Conservation (phyloP, 2,113 vertebrate species). For the Bubalus kerabau region DNA sequence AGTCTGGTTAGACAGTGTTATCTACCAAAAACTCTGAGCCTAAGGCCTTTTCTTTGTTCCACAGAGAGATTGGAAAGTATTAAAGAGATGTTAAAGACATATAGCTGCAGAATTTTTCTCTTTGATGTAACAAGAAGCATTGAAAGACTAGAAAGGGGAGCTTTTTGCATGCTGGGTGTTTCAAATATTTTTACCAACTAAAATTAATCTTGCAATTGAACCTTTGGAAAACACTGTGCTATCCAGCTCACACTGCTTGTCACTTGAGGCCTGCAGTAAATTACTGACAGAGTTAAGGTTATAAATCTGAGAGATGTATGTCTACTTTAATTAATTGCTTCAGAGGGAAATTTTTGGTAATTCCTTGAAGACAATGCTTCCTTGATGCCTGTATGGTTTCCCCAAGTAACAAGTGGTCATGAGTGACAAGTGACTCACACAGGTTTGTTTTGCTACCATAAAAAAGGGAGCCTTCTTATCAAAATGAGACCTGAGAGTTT, state of each 20-base stretch:
- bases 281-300: not conserved
- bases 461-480: constrained; percentile 6
- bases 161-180: not conserved
- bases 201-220: not conserved
- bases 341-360: not conserved
- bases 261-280: not conserved
- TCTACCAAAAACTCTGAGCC: not conserved
- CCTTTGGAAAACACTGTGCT: not conserved
- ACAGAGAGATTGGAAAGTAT: not conserved
- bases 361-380: not conserved
- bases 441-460: not conserved
- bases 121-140: not conserved
- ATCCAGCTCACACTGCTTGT: not conserved
- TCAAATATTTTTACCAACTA: not conserved
- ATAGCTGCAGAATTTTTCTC: not conserved
- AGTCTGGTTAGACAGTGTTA: not conserved
- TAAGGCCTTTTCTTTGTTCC: not conserved
- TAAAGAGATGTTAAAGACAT: not conserved
- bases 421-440: not conserved
- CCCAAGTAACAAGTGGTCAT: not conserved
- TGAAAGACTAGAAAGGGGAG: not conserved
- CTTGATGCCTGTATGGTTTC: not conserved
- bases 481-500: constrained; percentile 32
- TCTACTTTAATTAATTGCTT: not conserved
- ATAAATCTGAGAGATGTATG: not conserved